Evolutionary conservation across 2,113 vertebrate genomes (phyloP).

Genomic region (Microcebus jonahi): DNA sequence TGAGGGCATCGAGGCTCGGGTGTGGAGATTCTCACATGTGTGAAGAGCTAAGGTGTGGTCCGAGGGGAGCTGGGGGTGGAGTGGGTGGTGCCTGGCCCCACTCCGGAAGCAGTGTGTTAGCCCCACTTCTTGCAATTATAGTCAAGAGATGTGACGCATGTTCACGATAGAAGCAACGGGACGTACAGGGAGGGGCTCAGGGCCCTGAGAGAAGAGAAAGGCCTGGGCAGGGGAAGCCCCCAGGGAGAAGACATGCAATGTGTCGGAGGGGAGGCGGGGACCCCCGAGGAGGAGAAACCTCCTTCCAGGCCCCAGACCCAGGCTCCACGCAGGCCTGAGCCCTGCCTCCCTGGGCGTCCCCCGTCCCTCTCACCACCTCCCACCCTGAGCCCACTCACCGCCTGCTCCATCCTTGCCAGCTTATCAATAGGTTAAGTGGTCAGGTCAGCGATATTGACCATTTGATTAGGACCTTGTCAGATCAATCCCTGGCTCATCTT

Average conservation of each 20-base stretch:
- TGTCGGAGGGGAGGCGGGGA: neutral
- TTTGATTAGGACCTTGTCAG: constrained; percentile 87
- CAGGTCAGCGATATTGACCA: constrained; percentile 86
- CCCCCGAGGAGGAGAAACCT: neutral
- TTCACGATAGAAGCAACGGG: neutral
- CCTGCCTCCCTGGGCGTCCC: neutral
- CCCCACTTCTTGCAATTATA: neutral
- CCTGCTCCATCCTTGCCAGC: constrained; percentile 74
- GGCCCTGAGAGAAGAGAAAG: neutral
- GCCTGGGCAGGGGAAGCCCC: neutral
- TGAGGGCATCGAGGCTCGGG: neutral
- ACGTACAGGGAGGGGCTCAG: neutral
- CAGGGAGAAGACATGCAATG: neutral
- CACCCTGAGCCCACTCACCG: constrained; percentile 20
- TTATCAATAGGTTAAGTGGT: constrained; percentile 87
- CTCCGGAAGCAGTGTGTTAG: neutral
- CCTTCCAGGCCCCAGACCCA: neutral
- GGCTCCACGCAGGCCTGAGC: rapidly evolving
- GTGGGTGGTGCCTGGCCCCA: neutral
- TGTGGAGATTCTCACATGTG: neutral
- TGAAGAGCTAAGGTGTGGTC: neutral
- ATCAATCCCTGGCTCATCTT: constrained; percentile 82
- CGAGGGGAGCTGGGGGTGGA: too few species aligned
- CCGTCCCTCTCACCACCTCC: neutral
- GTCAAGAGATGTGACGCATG: neutral